phyloP scores from a whole-genome alignment of 2,797 vertebrate genomes.

The Anolis apletophallus region DNA sequence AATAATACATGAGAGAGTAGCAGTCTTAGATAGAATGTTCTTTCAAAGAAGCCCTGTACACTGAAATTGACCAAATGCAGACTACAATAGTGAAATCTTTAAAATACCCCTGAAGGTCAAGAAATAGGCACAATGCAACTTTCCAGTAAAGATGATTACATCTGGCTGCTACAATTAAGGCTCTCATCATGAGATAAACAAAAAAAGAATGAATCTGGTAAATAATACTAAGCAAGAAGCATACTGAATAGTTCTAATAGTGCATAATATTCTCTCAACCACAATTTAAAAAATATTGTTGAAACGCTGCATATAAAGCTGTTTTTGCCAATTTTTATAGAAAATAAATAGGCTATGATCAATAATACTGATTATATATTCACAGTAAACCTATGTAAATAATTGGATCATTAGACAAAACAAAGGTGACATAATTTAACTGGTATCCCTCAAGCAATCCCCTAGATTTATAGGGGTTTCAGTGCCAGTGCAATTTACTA shows the following conservation, averaged over 20 bases:
- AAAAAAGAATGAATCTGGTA: not conserved
- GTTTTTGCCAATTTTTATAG: slow-evolving; percentile 7
- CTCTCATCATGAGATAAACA: too few relatives aligned
- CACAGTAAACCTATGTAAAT: slow-evolving; percentile 2
- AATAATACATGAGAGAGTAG: not conserved
- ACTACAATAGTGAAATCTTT: not conserved
- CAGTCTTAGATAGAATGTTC: not conserved
- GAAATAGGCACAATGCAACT: not conserved
- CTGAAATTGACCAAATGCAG: not conserved
- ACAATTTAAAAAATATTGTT: not conserved
- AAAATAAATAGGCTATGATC: not conserved
- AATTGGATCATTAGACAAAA: not conserved
- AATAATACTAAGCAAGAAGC: not conserved
- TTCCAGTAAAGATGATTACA: not conserved
- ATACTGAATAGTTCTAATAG: not conserved
- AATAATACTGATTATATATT: not conserved
- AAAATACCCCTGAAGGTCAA: not conserved
- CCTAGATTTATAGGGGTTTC: too few relatives aligned
- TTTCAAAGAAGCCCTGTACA: not conserved
- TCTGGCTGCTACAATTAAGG: not conserved
- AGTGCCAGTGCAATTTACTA: too few relatives aligned
- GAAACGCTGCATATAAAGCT: not conserved
- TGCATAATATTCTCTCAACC: not conserved
- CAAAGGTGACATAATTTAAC: not conserved
- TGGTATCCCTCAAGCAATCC: too few relatives aligned